phyloP scores from a whole-genome alignment of 2,797 vertebrate genomes.

The Galago senegalensis region DNA sequence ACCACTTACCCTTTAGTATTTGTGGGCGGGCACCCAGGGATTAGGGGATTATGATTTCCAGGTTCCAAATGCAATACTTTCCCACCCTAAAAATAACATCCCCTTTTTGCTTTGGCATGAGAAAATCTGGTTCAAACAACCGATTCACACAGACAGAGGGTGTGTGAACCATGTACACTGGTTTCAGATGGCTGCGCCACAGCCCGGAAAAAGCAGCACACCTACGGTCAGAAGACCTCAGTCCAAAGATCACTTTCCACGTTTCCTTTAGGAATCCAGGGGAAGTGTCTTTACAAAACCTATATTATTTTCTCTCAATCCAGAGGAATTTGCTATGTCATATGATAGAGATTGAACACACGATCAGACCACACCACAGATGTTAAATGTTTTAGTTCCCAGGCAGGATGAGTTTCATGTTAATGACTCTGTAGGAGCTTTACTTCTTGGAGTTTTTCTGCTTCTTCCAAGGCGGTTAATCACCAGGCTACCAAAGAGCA shows the following conservation, averaged over 20 bases:
- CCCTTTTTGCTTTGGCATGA: neutral
- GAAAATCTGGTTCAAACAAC: constrained; percentile 42
- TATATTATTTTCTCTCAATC: constrained; percentile 7
- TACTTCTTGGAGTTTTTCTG: neutral
- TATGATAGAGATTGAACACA: neutral
- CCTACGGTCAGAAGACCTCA: neutral
- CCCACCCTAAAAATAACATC: constrained; percentile 34
- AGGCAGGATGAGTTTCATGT: constrained; percentile 23
- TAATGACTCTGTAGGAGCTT: neutral
- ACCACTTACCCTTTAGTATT: neutral
- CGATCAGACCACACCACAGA: neutral
- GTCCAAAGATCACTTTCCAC: constrained; percentile 52
- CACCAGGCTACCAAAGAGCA: neutral
- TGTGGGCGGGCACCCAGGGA: constrained; percentile 12
- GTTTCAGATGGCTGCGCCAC: neutral
- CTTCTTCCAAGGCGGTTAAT: neutral
- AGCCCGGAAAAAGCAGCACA: constrained; percentile 14
- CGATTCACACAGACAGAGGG: constrained; percentile 38
- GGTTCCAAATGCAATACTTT: constrained; percentile 6
- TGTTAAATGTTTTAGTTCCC: neutral
- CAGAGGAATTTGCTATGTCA: neutral
- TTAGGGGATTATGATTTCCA: constrained; percentile 42
- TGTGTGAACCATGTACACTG: neutral
- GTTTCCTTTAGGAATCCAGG: constrained; percentile 64
- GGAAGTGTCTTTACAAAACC: constrained; percentile 52